Conservation (phyloP, 2,113 vertebrate genomes). For the Anseranas semipalmata region DNA sequence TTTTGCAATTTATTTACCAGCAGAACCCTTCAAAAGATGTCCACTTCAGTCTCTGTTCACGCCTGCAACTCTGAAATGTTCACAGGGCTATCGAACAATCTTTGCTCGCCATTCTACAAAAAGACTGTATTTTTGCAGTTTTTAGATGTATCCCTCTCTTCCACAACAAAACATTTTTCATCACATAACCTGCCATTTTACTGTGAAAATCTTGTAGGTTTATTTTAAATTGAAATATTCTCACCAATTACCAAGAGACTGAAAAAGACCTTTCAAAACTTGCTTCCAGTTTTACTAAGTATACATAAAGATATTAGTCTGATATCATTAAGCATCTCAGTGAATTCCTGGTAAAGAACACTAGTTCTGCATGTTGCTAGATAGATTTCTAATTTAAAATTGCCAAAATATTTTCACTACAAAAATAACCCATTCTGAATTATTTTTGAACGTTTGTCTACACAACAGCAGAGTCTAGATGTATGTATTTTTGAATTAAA, state of each 20-base stretch:
- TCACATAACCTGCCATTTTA: background rate
- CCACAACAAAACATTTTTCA: background rate
- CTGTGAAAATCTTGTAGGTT: background rate
- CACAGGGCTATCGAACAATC: fast-evolving
- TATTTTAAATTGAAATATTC: background rate
- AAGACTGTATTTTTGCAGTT: background rate
- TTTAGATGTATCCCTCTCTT: background rate
- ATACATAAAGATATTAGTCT: background rate
- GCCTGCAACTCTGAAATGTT: background rate
- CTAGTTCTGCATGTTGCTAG: background rate
- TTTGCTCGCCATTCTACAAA: background rate
- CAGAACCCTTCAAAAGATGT: background rate
- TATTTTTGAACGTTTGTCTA: background rate
- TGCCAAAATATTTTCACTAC: background rate
- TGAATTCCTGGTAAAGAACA: background rate
- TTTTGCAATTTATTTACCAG: background rate
- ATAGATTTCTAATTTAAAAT: background rate
- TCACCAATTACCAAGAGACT: background rate
- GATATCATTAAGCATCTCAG: background rate
- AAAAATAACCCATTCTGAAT: background rate
- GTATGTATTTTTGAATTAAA: background rate
- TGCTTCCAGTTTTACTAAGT: background rate
- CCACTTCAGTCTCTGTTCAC: background rate
- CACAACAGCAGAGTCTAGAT: background rate
- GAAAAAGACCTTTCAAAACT: background rate